These are phyloP conservation scores for Speoplatyrhinus poulsoni DNA, from an alignment of 2,113 vertebrate species.

Conservation along the genomic window DNA sequence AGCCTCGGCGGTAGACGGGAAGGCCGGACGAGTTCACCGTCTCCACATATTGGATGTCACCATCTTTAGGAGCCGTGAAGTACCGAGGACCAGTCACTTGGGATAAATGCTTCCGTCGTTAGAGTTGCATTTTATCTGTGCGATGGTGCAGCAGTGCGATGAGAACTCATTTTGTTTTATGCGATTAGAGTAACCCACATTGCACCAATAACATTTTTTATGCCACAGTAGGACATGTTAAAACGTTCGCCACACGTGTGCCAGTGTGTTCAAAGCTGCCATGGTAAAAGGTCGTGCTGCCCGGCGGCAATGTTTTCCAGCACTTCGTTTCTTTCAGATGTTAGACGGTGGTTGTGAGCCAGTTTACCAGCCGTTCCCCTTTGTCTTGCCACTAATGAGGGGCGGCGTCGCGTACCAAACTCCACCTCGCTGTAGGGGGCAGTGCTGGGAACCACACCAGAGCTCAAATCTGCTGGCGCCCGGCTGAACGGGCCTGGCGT, in stretches of 20 bases:
- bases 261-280: conserved; percentile 51
- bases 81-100: conserved; percentile 4
- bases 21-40: conserved; percentile 27
- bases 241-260: conserved; percentile 19
- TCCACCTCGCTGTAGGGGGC: conserved; percentile 59
- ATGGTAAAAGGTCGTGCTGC: conserved; percentile 28
- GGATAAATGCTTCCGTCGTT: not conserved
- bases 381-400: conserved; percentile 63
- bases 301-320: conserved; percentile 22
- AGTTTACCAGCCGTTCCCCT: conserved; percentile 23
- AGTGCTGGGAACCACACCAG: conserved; percentile 48
- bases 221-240: too few species aligned
- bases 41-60: conserved; percentile 27
- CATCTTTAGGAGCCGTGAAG: not conserved
- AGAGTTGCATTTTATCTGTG: conserved; percentile 33
- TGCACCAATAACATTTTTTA: too few species aligned
- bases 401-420: conserved; percentile 6
- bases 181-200: too few species aligned
- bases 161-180: too few species aligned
- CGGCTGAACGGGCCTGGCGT: conserved; percentile 47
- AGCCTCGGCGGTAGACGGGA: conserved; percentile 40
- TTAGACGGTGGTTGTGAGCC: conserved; percentile 44
- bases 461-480: conserved; percentile 68
- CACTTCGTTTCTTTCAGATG: conserved; percentile 55
- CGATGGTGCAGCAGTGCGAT: too few species aligned